These are phyloP conservation scores for Periparus ater DNA, from an alignment of 2,797 vertebrate species.

Conservation along the genomic window DNA sequence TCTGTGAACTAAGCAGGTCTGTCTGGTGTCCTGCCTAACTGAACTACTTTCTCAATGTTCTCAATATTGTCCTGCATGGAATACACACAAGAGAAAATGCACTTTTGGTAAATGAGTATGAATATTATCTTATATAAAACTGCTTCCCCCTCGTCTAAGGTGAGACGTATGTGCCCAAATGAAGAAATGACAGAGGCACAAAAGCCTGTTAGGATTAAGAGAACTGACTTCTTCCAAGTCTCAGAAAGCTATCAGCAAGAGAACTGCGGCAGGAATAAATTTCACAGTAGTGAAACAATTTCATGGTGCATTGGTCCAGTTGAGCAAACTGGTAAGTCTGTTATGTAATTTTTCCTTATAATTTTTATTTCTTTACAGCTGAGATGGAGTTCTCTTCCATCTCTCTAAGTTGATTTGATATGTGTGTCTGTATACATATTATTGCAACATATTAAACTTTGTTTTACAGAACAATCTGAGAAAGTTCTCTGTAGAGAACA, in stretches of 20 bases:
- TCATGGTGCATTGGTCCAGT: neutral
- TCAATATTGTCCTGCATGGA: neutral
- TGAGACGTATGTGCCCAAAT: neutral
- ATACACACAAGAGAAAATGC: neutral
- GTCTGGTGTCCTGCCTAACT: neutral
- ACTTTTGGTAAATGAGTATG: neutral
- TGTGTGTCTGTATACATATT: neutral
- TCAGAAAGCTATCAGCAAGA: slow-evolving; percentile 62
- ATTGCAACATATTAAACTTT: neutral
- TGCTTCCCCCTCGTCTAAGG: neutral
- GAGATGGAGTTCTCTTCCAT: neutral
- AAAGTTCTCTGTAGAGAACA: neutral
- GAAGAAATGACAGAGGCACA: slow-evolving; percentile 17
- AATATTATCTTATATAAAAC: neutral
- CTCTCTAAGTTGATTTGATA: neutral
- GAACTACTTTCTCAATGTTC: neutral
- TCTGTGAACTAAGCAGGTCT: neutral
- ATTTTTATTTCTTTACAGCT: neutral
- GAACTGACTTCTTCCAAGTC: slow-evolving; percentile 63
- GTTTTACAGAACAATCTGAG: slow-evolving; percentile 59
- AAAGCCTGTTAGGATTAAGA: slow-evolving; percentile 46
- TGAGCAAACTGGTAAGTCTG: slow-evolving; percentile 41
- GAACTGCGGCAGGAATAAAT: neutral
- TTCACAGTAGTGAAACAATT: neutral
- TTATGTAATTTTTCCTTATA: neutral